Evolutionary conservation across 2,888 invertebrate species (phyloP), one percentile per base, ranked within the genome.

Genomic region (Philereme transversata): DNA sequence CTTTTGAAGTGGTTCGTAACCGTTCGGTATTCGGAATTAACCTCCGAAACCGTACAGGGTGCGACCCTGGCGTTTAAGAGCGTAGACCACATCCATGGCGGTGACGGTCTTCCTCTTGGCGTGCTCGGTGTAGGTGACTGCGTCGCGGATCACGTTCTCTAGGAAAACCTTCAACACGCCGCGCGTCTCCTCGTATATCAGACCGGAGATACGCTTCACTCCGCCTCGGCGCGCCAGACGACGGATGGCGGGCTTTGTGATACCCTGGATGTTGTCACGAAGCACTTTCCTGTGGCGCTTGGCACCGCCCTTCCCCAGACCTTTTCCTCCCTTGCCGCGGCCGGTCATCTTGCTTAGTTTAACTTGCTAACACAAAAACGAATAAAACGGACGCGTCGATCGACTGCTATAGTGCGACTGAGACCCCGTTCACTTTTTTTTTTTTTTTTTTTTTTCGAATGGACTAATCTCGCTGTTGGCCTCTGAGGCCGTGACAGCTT

Each of bases 101-200:
- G 96, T 96, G 44, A 97, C 22, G 22, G 22, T 22, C 22, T 22
- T 22, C 22, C 22, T 22, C 3, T 22, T 22, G 22, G 22, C 22
- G 22, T 22, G 22, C 22, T 22, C 22, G 22, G 22, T 22, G 22
- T 22, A 22, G 4, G 96, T 97, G 53, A 97, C 96, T n/a, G 97
- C 96, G 79, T 97, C 97, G 47, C 96, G 93, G 73, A 97, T 96
- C 0, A 97, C 96, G 79, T 96, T 96, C 81, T 97, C 96, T 61
- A 97, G 92, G 81, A 97, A n/a, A 97, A 96, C 95, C 78, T 97
- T 96, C 35, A 97, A 80, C 0, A 96, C 96, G 44, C 96, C 96
- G 46, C 96, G 93, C 9, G 96, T 96, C 82, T 96, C 96, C 81
- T 97, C 96, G 82, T 96, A 96, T 65, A 97, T 96, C 52, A 96